These are phyloP conservation scores for Helicoverpa armigera DNA, from an alignment of 1,140 invertebrate genomes.

Conservation along the genomic window DNA sequence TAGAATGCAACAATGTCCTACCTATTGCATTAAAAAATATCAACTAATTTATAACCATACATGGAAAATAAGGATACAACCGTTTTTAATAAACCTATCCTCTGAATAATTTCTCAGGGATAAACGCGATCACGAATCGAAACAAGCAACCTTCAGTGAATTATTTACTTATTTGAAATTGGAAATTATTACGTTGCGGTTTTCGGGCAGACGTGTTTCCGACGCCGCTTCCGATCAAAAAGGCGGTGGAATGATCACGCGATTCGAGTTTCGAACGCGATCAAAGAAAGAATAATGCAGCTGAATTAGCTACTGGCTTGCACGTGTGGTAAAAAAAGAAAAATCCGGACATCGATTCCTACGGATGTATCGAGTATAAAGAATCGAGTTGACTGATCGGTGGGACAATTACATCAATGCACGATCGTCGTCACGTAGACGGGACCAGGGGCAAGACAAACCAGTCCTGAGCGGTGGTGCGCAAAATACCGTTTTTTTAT, in stretches of 20 bases:
- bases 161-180: slow-evolving; percentile 81
- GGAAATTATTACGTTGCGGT: slow-evolving; percentile 81
- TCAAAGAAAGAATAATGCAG: slow-evolving; percentile 54
- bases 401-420: slow-evolving; percentile 78
- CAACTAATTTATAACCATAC: slow-evolving; percentile 52
- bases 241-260: slow-evolving; percentile 70
- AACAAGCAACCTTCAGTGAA: slow-evolving; percentile 69
- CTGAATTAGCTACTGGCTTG: slow-evolving; percentile 55
- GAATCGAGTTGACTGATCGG: slow-evolving; percentile 62
- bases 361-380: slow-evolving; percentile 67
- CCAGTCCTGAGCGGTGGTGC: slow-evolving; percentile 66
- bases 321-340: slow-evolving; percentile 61
- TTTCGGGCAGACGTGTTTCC: slow-evolving; percentile 82
- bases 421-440: slow-evolving; percentile 65
- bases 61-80: slow-evolving; percentile 55
- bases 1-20: slow-evolving; percentile 53
- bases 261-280: slow-evolving; percentile 64
- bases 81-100: slow-evolving; percentile 57
- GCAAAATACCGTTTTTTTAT: slow-evolving; percentile 77
- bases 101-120: slow-evolving; percentile 63
- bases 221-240: slow-evolving; percentile 77
- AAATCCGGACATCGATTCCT: slow-evolving; percentile 60
- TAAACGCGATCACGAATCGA: slow-evolving; percentile 52
- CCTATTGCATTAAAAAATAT: slow-evolving; percentile 66
- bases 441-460: slow-evolving; percentile 65